Conservation (phyloP, 2,797 vertebrate genomes). For the Neopelma chrysocephalum region DNA sequence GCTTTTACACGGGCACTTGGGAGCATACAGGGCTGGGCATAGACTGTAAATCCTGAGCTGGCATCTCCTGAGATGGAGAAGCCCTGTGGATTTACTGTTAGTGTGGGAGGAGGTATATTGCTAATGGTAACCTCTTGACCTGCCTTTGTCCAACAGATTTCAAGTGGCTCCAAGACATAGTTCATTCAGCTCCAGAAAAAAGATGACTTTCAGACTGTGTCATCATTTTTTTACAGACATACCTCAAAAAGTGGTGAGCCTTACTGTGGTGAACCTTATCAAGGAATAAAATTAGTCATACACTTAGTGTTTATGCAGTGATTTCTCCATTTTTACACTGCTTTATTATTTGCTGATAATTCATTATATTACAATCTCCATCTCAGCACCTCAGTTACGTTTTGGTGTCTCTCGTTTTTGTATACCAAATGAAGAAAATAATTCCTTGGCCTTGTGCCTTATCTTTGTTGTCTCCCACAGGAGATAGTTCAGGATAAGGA, state of each 20-base stretch:
- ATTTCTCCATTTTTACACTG: not conserved
- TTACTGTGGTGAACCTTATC: not conserved
- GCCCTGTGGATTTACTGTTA: not conserved
- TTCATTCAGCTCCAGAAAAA: not conserved
- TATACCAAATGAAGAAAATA: not conserved
- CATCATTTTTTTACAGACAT: not conserved
- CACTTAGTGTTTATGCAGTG: not conserved
- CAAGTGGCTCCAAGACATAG: not conserved
- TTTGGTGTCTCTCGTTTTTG: not conserved
- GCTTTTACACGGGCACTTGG: not conserved
- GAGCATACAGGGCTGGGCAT: not conserved
- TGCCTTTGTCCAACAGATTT: slow-evolving; percentile 1
- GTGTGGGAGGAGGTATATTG: not conserved
- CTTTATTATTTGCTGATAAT: not conserved
- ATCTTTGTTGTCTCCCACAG: not conserved
- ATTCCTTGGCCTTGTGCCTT: not conserved
- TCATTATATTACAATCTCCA: not conserved
- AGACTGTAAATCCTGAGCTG: not conserved
- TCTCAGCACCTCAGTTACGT: not conserved
- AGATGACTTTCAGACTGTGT: not conserved
- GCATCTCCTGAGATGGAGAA: not conserved
- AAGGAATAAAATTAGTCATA: not conserved
- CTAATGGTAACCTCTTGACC: not conserved
- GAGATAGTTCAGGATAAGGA: not conserved
- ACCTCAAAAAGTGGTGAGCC: not conserved